These are phyloP conservation scores for Myiagra hebetior DNA, from an alignment of 2,113 vertebrate genomes.

Conservation along the genomic window DNA sequence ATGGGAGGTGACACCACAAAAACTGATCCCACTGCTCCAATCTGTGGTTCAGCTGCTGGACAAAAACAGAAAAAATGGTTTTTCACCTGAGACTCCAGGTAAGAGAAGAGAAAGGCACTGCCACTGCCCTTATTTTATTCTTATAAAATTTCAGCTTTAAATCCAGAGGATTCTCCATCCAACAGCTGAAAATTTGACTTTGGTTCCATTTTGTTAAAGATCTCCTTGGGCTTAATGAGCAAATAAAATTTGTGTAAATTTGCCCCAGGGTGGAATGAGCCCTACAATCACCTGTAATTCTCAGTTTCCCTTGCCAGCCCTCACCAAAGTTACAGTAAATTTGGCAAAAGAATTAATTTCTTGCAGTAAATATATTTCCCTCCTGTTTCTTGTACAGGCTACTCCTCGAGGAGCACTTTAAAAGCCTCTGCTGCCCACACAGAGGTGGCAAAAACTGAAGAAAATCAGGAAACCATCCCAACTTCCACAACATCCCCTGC, in stretches of 20 bases:
- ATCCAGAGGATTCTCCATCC: neutral
- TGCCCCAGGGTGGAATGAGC: neutral
- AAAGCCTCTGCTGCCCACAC: neutral
- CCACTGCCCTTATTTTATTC: neutral
- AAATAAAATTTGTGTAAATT: neutral
- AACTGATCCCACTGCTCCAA: slow-evolving; percentile 78
- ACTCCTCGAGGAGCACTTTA: slow-evolving; percentile 5
- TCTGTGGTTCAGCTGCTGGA: slow-evolving; percentile 67
- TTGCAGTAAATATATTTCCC: neutral
- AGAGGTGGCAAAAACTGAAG: neutral
- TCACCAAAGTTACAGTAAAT: neutral
- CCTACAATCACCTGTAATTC: neutral
- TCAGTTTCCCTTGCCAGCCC: neutral
- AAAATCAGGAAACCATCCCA: neutral
- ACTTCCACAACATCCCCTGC: neutral
- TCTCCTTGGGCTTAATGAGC: neutral
- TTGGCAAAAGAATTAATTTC: neutral
- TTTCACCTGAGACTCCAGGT: neutral
- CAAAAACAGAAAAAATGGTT: slow-evolving; percentile 27
- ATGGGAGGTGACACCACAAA: slow-evolving; percentile 54
- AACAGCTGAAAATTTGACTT: neutral
- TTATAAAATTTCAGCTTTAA: neutral
- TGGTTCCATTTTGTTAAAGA: neutral
- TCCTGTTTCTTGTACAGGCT: neutral
- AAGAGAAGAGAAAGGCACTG: neutral